Percentiles rank a stretch among this genome's conserved stretches.
phyloP scores from a whole-genome alignment of 2,888 invertebrate species.

The Dasysyrphus albostriatus region DNA sequence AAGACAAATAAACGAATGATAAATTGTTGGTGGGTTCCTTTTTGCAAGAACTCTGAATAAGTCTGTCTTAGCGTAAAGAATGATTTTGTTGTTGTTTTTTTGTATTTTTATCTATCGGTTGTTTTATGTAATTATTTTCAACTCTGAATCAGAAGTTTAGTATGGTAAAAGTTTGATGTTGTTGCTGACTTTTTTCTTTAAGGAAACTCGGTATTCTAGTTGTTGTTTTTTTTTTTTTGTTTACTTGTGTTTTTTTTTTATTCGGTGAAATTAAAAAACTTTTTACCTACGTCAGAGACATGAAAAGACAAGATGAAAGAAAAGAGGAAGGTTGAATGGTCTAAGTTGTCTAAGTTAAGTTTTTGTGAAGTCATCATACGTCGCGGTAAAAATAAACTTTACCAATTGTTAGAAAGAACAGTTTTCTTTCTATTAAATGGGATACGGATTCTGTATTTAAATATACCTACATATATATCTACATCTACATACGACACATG shows the following conservation, averaged over 20 bases:
- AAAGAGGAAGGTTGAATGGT: slow-evolving; percentile 35
- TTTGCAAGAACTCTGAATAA: background rate
- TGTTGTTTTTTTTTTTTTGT: slow-evolving; percentile 10
- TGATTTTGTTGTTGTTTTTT: slow-evolving; percentile 5
- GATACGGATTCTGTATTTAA: slow-evolving; percentile 29
- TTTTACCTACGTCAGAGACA: slow-evolving; percentile 48
- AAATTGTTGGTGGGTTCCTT: slow-evolving; percentile 44
- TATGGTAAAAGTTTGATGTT: slow-evolving; percentile 54
- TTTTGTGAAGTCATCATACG: slow-evolving; percentile 66
- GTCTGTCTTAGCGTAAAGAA: background rate
- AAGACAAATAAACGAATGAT: slow-evolving; percentile 63
- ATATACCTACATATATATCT: too few species aligned
- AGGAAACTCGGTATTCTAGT: slow-evolving; percentile 13
- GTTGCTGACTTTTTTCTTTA: slow-evolving; percentile 20
- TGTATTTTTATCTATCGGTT: slow-evolving; percentile 34
- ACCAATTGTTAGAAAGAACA: slow-evolving; percentile 54
- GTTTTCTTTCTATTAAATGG: slow-evolving; percentile 22
- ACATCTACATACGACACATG: too few species aligned
- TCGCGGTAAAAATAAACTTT: slow-evolving; percentile 66
- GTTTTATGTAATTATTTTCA: slow-evolving; percentile 66
- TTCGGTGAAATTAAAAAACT: slow-evolving; percentile 65
- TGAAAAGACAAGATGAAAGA: slow-evolving; percentile 9
- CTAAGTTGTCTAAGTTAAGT: slow-evolving; percentile 62
- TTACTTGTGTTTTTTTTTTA: slow-evolving; percentile 33
- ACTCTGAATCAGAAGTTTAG: slow-evolving; percentile 46